Evolutionary conservation across 1,140 invertebrate genomes (phyloP).

Genomic region (Coelopa frigida): DNA sequence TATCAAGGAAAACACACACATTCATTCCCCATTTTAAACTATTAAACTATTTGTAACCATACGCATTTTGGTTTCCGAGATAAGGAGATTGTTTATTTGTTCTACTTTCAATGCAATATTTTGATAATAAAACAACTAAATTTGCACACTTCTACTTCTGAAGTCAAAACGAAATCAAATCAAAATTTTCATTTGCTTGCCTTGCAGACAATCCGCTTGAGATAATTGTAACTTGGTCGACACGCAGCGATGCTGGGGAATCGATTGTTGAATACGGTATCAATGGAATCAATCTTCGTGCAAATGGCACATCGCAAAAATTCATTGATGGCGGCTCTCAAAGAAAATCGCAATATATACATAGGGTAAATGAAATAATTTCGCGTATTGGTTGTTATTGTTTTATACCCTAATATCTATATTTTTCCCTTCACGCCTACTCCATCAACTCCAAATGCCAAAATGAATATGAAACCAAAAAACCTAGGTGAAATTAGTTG

Average conservation of each 20-base stretch:
- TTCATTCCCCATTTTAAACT: too few species aligned
- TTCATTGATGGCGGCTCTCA: slow-evolving; percentile 76
- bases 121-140: background rate
- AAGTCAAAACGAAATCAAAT: background rate
- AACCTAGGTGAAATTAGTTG: slow-evolving; percentile 49
- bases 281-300: slow-evolving; percentile 49
- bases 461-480: too few species aligned
- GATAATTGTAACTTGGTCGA: slow-evolving; percentile 87
- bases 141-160: background rate
- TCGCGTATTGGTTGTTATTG: slow-evolving; percentile 7
- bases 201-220: slow-evolving; percentile 45
- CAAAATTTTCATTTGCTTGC: background rate
- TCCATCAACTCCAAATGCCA: too few species aligned
- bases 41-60: background rate
- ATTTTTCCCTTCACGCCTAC: background rate
- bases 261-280: slow-evolving; percentile 72
- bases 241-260: slow-evolving; percentile 59
- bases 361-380: slow-evolving; percentile 51
- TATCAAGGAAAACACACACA: too few species aligned
- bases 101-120: background rate
- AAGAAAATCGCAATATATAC: slow-evolving; percentile 70
- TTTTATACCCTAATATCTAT: background rate
- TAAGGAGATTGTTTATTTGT: too few species aligned
- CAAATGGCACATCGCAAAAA: slow-evolving; percentile 52
- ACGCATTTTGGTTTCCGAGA: too few species aligned